Evolutionary conservation across 37 sponge, comb jelly and placozoan genomes (phyloP).

Genomic region (Lycopodina hypogea): DNA sequence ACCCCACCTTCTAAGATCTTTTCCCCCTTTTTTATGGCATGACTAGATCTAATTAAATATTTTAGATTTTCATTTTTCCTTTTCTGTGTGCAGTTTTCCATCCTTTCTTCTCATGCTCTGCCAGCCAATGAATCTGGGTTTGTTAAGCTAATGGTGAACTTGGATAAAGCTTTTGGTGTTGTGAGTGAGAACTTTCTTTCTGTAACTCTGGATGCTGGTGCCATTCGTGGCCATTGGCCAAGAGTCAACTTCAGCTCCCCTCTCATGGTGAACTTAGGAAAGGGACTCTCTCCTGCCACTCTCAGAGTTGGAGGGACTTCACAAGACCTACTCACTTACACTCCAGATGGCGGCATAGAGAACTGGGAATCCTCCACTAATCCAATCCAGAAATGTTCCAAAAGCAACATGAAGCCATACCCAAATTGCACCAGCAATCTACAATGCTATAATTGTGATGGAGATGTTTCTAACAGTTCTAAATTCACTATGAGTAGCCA

Average conservation of each 20-base stretch:
- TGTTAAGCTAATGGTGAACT: too few relatives aligned
- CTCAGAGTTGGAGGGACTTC: constrained; percentile 56
- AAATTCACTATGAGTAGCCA: constrained; percentile 18
- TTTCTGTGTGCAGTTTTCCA: too few relatives aligned
- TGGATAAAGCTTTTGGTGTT: background rate
- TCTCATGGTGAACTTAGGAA: constrained; percentile 49
- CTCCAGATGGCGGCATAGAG: too few relatives aligned
- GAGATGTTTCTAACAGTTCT: too few relatives aligned
- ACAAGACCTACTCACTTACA: constrained; percentile 41
- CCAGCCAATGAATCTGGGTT: too few relatives aligned
- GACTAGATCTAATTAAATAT: too few relatives aligned
- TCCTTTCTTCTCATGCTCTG: too few relatives aligned
- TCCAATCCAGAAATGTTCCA: background rate
- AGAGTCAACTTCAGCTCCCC: constrained; percentile 23
- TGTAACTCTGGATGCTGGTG: constrained; percentile 37
- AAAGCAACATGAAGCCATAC: background rate
- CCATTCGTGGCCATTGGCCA: constrained; percentile 15
- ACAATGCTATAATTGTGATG: too few relatives aligned
- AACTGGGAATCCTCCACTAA: background rate
- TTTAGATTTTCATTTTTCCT: too few relatives aligned
- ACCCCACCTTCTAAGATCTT: too few relatives aligned
- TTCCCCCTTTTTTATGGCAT: too few relatives aligned
- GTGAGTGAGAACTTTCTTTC: constrained; percentile 40
- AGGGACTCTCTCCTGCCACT: constrained; percentile 51
- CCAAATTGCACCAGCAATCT: background rate